Percentiles rank a stretch among this genome's conserved stretches.
phyloP scores from a whole-genome alignment of 2,113 vertebrate genomes.

The Morphnarchus princeps region DNA sequence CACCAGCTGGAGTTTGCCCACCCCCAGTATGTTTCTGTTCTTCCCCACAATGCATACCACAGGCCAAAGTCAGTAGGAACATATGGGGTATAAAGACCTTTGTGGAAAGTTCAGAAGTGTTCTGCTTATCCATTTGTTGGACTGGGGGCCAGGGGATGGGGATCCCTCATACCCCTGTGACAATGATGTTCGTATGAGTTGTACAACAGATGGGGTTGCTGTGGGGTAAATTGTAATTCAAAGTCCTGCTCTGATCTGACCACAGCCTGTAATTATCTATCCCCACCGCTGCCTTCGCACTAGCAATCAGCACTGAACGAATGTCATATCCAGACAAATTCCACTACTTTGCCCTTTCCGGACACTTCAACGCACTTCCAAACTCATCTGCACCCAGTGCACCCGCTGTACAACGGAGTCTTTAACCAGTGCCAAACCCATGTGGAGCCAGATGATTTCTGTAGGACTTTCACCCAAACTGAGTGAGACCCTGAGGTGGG shows the following conservation, averaged over 20 bases:
- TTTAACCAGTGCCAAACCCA: not conserved
- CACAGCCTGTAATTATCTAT: not conserved
- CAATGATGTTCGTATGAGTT: not conserved
- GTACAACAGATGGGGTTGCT: not conserved
- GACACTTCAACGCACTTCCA: not conserved
- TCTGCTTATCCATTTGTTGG: not conserved
- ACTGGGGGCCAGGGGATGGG: not conserved
- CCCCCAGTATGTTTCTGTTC: not conserved
- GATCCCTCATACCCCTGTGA: not conserved
- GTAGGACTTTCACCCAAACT: not conserved
- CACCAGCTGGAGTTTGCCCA: not conserved
- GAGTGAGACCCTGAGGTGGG: not conserved
- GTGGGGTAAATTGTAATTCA: not conserved
- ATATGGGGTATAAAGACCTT: not conserved
- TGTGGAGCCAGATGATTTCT: not conserved
- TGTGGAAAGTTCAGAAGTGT: not conserved
- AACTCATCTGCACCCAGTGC: not conserved
- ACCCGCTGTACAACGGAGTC: not conserved
- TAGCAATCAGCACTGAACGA: not conserved
- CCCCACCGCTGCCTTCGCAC: not conserved
- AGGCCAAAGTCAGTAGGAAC: not conserved
- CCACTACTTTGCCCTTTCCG: not conserved
- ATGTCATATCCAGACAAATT: not conserved
- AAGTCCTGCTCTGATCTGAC: not conserved
- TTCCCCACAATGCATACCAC: accelerated